phyloP scores from a whole-genome alignment of 2,888 invertebrate genomes.

The Rhagonycha lutea region DNA sequence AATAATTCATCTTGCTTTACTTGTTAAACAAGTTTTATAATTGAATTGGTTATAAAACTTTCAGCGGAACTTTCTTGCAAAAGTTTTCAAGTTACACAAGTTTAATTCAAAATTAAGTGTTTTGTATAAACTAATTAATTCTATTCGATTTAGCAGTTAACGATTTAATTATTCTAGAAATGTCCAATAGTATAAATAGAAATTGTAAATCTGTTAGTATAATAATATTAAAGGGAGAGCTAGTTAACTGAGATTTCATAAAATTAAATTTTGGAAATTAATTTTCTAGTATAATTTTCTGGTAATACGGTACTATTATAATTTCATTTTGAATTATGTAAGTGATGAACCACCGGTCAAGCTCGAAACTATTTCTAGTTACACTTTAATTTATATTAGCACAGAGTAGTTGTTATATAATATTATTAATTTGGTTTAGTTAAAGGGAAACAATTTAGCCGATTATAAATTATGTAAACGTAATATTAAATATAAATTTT shows the following conservation, averaged over 20 bases:
- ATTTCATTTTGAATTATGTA: not conserved
- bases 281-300: not conserved
- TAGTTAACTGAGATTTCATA: not conserved
- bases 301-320: not conserved
- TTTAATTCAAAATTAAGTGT: not conserved
- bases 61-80: not conserved
- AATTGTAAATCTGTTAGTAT: not conserved
- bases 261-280: not conserved
- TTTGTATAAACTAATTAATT: not conserved
- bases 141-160: not conserved
- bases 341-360: not conserved
- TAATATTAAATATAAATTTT: not conserved
- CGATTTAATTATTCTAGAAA: not conserved
- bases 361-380: not conserved
- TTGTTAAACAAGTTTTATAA: not conserved
- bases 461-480: not conserved
- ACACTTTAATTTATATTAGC: not conserved
- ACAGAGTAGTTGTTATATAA: not conserved
- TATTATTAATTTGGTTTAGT: not conserved
- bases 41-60: not conserved
- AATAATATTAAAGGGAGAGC: not conserved
- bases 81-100: not conserved
- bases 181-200: not conserved
- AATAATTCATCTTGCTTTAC: not conserved
- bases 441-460: not conserved